Conservation (phyloP, 2,888 invertebrate genomes). For the Drosophila cyrtoloma region DNA sequence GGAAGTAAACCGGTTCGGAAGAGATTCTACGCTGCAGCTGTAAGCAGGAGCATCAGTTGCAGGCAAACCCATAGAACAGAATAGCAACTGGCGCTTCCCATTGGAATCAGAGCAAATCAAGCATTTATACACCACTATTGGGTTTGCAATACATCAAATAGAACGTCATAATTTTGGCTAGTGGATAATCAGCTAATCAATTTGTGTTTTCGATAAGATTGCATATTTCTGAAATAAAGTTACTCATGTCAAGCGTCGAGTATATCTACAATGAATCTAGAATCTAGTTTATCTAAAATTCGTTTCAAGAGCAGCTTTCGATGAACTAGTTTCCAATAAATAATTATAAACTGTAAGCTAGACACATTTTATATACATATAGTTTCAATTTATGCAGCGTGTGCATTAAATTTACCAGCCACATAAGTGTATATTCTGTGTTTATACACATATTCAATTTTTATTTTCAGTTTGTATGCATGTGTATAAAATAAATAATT, state of each 20-base stretch:
- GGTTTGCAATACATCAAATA: conserved; percentile 9
- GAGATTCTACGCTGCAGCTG: conserved; percentile 28
- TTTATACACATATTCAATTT: neutral
- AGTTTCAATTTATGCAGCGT: conserved; percentile 11
- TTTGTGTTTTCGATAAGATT: conserved; percentile 8
- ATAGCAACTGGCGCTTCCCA: conserved; percentile 23
- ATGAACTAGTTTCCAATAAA: too few species aligned
- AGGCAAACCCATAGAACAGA: conserved; percentile 23
- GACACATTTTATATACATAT: neutral
- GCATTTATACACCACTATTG: conserved; percentile 1
- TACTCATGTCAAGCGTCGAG: neutral
- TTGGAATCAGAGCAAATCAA: conserved; percentile 9
- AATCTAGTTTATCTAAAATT: neutral
- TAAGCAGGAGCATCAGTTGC: conserved; percentile 17
- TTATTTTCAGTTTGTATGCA: neutral
- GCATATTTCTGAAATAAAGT: neutral
- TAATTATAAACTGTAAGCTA: neutral
- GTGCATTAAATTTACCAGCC: neutral
- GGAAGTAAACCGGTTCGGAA: conserved; percentile 59
- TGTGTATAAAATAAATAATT: neutral
- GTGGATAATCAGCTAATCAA: conserved; percentile 28
- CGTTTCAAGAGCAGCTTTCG: neutral
- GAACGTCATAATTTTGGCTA: conserved; percentile 4
- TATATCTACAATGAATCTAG: neutral
- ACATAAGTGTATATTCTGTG: neutral